These are phyloP conservation scores for human DNA, from an alignment of 2,113 vertebrate genomes.

Conservation along the genomic window DNA sequence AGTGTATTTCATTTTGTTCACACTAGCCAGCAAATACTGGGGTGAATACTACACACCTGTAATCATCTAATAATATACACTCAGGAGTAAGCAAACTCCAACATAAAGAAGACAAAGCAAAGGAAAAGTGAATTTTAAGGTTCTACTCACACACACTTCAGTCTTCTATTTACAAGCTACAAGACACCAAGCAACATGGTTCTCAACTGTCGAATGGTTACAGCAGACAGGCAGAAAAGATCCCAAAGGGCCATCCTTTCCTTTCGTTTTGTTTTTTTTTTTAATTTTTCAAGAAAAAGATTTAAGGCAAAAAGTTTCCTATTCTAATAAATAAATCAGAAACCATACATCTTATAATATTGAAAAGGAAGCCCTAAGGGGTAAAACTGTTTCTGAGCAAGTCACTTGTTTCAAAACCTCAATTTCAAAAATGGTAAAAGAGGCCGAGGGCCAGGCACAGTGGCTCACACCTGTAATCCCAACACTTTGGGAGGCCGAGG, in stretches of 20 bases:
- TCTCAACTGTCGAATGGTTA: fast-evolving
- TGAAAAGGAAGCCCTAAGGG: not conserved
- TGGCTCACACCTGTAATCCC: no score
- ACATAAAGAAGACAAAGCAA: not conserved
- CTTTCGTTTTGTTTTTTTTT: not conserved
- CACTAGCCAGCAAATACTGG: not conserved
- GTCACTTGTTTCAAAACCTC: not conserved
- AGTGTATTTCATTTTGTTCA: not conserved
- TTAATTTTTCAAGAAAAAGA: not conserved
- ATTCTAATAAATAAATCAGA: not conserved
- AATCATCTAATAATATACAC: fast-evolving
- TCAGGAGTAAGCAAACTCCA: not conserved
- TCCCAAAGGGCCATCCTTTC: not conserved
- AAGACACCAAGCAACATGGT: fast-evolving
- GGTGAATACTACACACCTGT: fast-evolving
- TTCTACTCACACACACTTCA: not conserved
- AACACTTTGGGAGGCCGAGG: no score
- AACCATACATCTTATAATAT: not conserved
- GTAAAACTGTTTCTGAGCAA: not conserved
- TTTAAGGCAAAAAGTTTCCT: not conserved
- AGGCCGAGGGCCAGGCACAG: no score
- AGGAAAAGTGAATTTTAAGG: not conserved
- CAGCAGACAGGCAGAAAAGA: not conserved
- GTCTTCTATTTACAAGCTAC: not conserved
- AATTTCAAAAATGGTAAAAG: not conserved